phyloP scores from a whole-genome alignment of 92 coral and sea anemone species.

The Porites divaricata region DNA sequence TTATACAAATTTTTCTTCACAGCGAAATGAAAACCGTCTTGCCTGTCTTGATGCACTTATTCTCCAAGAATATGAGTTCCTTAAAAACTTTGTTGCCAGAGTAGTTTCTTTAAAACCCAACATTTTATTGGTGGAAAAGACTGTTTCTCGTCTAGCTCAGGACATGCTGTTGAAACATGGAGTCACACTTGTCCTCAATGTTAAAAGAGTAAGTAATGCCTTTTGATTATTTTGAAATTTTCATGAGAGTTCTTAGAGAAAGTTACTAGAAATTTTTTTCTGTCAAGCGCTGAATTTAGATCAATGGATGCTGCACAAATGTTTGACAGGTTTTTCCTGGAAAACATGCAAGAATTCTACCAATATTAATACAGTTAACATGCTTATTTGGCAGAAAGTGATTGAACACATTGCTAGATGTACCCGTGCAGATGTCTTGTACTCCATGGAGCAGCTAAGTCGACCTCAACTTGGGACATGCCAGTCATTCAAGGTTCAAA shows the following conservation, averaged over 20 bases:
- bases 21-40: constrained; percentile 95
- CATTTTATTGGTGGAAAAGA: constrained; percentile 90
- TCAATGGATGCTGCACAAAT: too few species aligned
- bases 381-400: constrained; percentile 60
- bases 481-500: constrained; percentile 86
- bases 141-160: constrained; percentile 95
- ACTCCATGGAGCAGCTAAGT: constrained; percentile 92
- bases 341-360: too few species aligned
- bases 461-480: constrained; percentile 94
- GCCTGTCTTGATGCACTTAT: constrained; percentile 94
- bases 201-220: constrained; percentile 80
- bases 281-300: too few species aligned
- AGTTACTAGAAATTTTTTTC: too few species aligned
- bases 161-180: constrained; percentile 90
- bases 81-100: constrained; percentile 93
- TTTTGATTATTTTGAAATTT: too few species aligned
- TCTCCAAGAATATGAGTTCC: constrained; percentile 88
- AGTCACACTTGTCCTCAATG: constrained; percentile 88
- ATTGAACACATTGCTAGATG: constrained; percentile 93
- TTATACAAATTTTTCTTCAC: not conserved
- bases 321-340: too few species aligned
- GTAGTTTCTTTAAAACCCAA: constrained; percentile 85
- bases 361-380: too few species aligned
- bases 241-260: too few species aligned
- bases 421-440: constrained; percentile 85